phyloP scores from a whole-genome alignment of 2,797 vertebrate species.

The Gadopsis bispinosus region DNA sequence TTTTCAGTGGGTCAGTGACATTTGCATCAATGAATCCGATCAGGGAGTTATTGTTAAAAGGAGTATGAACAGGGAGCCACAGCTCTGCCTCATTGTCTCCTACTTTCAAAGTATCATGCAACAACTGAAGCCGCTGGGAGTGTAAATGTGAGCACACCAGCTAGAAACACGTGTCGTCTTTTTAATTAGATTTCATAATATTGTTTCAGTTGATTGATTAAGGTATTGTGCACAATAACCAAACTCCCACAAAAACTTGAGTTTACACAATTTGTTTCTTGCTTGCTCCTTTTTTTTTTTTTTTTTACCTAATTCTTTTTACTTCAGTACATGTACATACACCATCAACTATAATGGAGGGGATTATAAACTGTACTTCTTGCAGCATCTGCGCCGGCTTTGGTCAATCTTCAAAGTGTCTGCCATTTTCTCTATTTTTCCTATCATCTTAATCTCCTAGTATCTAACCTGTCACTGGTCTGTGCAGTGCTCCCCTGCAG shows the following conservation, averaged over 20 bases:
- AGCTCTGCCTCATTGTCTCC: no score
- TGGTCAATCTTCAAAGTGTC: constrained; percentile 6
- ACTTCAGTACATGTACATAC: neutral
- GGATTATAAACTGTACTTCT: neutral
- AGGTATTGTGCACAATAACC: neutral
- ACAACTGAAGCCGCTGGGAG: neutral
- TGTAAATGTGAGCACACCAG: neutral
- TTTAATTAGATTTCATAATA: neutral
- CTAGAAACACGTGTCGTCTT: neutral
- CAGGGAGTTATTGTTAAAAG: neutral
- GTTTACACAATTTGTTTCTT: neutral
- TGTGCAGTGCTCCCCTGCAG: constrained; percentile 22
- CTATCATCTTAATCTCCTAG: constrained; percentile 7
- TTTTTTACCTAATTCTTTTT: neutral
- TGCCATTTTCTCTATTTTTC: constrained; percentile 6
- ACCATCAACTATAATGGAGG: neutral
- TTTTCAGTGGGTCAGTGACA: neutral
- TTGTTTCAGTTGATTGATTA: neutral
- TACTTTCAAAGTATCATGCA: neutral
- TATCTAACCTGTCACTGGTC: neutral
- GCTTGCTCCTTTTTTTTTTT: no score
- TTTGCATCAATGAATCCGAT: neutral
- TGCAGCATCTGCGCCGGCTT: neutral
- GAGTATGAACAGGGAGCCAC: neutral
- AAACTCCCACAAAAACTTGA: neutral